A percentile compares a stretch with the other conserved stretches of the same genome.
These are phyloP conservation scores for Recurvirostra avosetta DNA, from an alignment of 2,113 vertebrate genomes.

Conservation along the genomic window DNA sequence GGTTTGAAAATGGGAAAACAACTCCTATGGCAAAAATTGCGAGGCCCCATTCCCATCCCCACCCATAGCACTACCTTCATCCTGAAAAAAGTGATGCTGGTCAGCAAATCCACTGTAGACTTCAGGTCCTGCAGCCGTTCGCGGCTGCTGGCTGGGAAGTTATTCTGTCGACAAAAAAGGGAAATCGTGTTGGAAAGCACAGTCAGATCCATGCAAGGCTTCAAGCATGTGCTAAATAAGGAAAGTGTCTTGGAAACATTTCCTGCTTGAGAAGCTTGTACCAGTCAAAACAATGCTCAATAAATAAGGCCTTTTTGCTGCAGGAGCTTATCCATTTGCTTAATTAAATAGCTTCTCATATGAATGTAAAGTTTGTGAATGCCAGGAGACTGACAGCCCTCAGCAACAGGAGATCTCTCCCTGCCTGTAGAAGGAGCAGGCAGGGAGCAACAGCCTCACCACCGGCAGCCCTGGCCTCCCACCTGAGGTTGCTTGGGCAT, in stretches of 20 bases:
- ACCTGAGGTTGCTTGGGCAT: neutral
- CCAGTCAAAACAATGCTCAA: constrained; percentile 56
- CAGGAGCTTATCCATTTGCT: constrained; percentile 17
- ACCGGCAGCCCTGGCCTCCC: neutral
- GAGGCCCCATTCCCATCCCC: neutral
- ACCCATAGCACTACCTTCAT: constrained; percentile 86
- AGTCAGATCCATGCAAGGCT: neutral
- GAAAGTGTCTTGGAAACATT: constrained; percentile 46
- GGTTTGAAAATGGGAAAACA: neutral
- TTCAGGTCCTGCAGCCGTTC: constrained; percentile 95
- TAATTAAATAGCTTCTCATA: constrained; percentile 33
- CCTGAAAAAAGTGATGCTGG: constrained; percentile 98
- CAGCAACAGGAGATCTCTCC: neutral
- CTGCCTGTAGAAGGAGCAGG: neutral
- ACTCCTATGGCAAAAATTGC: neutral
- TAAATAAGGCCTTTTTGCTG: constrained; percentile 36
- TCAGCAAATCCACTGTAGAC: constrained; percentile 96
- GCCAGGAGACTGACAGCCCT: neutral
- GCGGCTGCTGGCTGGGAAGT: constrained; percentile 93
- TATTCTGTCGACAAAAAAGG: constrained; percentile 82
- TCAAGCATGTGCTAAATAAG: neutral
- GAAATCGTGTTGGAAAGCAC: constrained; percentile 29
- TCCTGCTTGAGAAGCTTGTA: neutral
- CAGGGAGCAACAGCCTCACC: neutral
- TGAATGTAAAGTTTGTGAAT: neutral